A percentile compares a stretch with the other conserved stretches of the same genome.
These are phyloP conservation scores for Gymnothorax reevesii DNA, from an alignment of 2,797 vertebrate genomes.

Conservation along the genomic window DNA sequence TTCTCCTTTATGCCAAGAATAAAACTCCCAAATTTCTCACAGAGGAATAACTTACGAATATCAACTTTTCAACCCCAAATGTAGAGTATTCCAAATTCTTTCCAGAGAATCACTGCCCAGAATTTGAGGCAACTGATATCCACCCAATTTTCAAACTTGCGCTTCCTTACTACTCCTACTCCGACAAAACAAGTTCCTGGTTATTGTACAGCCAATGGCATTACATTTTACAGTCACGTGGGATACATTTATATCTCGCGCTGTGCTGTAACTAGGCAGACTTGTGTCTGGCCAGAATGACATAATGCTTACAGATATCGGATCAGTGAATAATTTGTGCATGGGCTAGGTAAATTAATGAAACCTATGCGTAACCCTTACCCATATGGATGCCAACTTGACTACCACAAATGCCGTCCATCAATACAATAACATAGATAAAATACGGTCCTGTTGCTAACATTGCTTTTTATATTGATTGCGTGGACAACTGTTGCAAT, in stretches of 20 bases:
- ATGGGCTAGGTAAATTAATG: background rate
- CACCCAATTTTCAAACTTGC: background rate
- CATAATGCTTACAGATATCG: background rate
- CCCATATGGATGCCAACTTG: too few species aligned
- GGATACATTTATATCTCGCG: constrained; percentile 40
- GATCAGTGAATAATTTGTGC: background rate
- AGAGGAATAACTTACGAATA: background rate
- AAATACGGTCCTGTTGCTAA: too few species aligned
- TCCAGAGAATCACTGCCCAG: too few species aligned
- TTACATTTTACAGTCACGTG: constrained; percentile 55
- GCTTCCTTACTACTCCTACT: constrained; percentile 65
- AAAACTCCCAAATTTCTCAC: background rate
- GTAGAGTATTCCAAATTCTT: background rate
- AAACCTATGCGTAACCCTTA: too few species aligned
- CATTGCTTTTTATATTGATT: too few species aligned
- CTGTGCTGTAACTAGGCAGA: constrained; percentile 61
- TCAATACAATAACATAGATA: too few species aligned
- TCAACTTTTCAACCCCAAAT: background rate
- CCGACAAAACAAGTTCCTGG: constrained; percentile 62
- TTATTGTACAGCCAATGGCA: constrained; percentile 57
- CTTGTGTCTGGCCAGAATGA: background rate
- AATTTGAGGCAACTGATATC: background rate
- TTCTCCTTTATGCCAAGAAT: background rate
- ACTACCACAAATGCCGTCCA: too few species aligned
- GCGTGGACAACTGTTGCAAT: too few species aligned